Percentiles rank a stretch among this genome's conserved stretches.
These are phyloP conservation scores for Aradophagus sp. DNA, from an alignment of 1,140 invertebrate species.

Conservation along the genomic window DNA sequence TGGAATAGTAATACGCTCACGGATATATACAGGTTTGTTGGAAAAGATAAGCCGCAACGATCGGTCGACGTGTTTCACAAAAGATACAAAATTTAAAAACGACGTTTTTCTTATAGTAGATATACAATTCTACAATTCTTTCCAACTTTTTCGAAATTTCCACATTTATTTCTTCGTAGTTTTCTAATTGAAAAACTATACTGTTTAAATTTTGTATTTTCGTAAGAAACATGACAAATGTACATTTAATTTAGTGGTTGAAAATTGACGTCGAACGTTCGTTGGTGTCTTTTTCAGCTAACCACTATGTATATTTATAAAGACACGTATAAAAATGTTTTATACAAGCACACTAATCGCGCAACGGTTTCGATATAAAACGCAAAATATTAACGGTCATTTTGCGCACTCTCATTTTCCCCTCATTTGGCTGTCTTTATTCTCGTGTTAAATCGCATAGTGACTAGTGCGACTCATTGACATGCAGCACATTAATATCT, in stretches of 20 bases:
- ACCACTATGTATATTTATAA: constrained; percentile 49
- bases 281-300: constrained; percentile 22
- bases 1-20: constrained; percentile 48
- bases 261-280: constrained; percentile 18
- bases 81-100: constrained; percentile 44
- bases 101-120: too few species aligned
- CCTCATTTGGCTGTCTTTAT: constrained; percentile 29
- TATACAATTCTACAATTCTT: too few species aligned
- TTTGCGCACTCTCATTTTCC: constrained; percentile 30
- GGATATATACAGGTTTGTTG: constrained; percentile 50
- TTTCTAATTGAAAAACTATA: too few species aligned
- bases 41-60: constrained; percentile 24
- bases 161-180: too few species aligned
- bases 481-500: constrained; percentile 20
- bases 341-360: constrained; percentile 57
- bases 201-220: constrained; percentile 45
- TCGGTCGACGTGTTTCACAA: constrained; percentile 18
- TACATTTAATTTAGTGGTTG: constrained; percentile 35
- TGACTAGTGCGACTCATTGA: constrained; percentile 42
- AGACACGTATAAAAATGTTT: constrained; percentile 56
- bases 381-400: constrained; percentile 46
- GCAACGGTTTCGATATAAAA: constrained; percentile 45
- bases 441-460: constrained; percentile 31
- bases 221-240: constrained; percentile 19
- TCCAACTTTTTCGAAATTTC: too few species aligned